These are phyloP conservation scores for Ophion costatus DNA, from an alignment of 2,888 invertebrate species.

Conservation along the genomic window DNA sequence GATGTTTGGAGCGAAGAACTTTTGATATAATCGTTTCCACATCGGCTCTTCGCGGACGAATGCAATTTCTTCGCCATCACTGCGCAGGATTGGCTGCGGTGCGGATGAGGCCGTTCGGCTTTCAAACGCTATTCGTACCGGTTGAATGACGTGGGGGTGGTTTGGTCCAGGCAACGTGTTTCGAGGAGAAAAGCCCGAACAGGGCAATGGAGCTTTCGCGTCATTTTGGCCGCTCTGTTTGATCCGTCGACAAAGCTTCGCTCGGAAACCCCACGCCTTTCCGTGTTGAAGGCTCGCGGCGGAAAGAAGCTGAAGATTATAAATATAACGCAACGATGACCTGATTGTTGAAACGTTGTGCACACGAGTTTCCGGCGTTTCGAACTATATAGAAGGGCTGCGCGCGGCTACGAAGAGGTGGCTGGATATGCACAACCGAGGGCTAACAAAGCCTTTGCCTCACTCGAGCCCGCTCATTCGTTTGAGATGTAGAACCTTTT, in stretches of 20 bases:
- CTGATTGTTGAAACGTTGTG: slow-evolving; percentile 46
- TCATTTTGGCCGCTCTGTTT: not conserved
- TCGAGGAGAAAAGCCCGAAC: not conserved
- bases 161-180: not conserved
- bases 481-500: slow-evolving; percentile 50
- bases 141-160: too few species aligned
- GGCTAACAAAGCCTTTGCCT: slow-evolving; percentile 49
- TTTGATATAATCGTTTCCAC: too few species aligned
- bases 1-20: too few species aligned
- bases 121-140: too few species aligned
- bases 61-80: too few species aligned
- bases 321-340: slow-evolving; percentile 3
- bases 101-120: too few species aligned
- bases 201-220: slow-evolving; percentile 1
- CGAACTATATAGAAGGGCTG: slow-evolving; percentile 16
- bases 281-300: slow-evolving; percentile 24
- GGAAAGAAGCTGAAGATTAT: slow-evolving; percentile 18
- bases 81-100: too few species aligned
- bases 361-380: slow-evolving; percentile 31
- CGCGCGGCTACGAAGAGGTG: not conserved
- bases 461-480: slow-evolving; percentile 17
- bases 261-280: slow-evolving; percentile 14
- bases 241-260: slow-evolving; percentile 33
- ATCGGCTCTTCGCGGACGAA: too few species aligned
- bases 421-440: slow-evolving; percentile 46